Conservation (phyloP, 1,140 invertebrate species). For the Spodoptera frugiperda region DNA sequence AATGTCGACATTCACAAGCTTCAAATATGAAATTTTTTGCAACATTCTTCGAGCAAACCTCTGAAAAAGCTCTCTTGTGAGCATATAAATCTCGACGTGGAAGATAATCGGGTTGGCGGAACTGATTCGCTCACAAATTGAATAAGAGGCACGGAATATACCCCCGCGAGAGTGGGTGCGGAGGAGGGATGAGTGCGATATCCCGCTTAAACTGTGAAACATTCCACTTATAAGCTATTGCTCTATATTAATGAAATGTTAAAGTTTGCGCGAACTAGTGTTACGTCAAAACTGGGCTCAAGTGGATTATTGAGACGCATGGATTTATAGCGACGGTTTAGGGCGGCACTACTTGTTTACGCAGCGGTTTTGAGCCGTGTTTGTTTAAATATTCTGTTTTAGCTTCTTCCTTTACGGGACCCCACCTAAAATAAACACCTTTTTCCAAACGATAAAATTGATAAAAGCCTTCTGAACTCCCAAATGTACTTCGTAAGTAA, state of each 20-base stretch:
- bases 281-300: constrained; percentile 37
- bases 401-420: too few relatives aligned
- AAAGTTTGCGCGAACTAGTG: constrained; percentile 40
- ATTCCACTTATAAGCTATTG: constrained; percentile 59
- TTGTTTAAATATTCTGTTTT: too few relatives aligned
- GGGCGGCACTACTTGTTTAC: too few relatives aligned
- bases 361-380: too few relatives aligned
- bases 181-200: constrained; percentile 54
- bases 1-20: constrained; percentile 28
- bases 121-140: constrained; percentile 83
- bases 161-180: constrained; percentile 59
- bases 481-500: background rate
- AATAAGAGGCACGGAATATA: constrained; percentile 80
- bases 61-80: constrained; percentile 68
- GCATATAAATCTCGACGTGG: constrained; percentile 78
- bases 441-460: too few relatives aligned
- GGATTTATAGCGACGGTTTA: background rate
- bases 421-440: too few relatives aligned
- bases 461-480: background rate
- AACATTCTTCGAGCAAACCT: constrained; percentile 60
- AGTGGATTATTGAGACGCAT: constrained; percentile 30
- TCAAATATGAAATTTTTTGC: constrained; percentile 49
- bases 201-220: constrained; percentile 65
- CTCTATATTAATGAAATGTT: constrained; percentile 54
- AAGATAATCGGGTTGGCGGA: constrained; percentile 82